A percentile compares a stretch with the other conserved stretches of the same genome.
phyloP scores from a whole-genome alignment of 2,888 invertebrate genomes.

The Caenorhabditis macrosperma region DNA sequence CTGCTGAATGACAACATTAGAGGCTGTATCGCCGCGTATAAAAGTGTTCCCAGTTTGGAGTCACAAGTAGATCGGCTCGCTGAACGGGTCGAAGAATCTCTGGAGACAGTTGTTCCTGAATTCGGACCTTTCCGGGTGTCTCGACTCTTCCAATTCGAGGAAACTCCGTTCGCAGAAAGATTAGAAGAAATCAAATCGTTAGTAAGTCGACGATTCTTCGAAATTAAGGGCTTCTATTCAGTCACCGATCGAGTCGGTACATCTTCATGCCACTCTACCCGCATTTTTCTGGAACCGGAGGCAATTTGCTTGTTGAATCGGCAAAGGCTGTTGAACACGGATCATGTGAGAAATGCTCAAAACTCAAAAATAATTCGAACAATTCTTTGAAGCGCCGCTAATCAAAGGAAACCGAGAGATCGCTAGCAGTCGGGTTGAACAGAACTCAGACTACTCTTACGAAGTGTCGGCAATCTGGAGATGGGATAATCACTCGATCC shows the following conservation, averaged over 20 bases:
- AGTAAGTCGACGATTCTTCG: not conserved
- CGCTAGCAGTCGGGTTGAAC: constrained; percentile 50
- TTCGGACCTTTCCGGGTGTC: constrained; percentile 54
- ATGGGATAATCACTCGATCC: constrained; percentile 66
- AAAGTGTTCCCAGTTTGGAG: constrained; percentile 56
- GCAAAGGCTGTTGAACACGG: constrained; percentile 40
- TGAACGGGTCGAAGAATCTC: constrained; percentile 42
- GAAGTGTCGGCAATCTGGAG: constrained; percentile 61
- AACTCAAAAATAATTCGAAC: not conserved
- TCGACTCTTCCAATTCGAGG: constrained; percentile 52
- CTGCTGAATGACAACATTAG: constrained; percentile 53
- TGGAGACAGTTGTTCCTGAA: constrained; percentile 61
- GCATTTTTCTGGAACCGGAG: constrained; percentile 55
- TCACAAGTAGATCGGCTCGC: constrained; percentile 52
- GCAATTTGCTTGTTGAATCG: constrained; percentile 43
- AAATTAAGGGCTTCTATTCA: constrained; percentile 6
- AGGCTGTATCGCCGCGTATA: constrained; percentile 62
- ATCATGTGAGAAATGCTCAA: constrained; percentile 16
- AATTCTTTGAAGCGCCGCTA: constrained; percentile 33
- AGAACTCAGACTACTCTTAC: constrained; percentile 62
- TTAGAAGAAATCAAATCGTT: constrained; percentile 42
- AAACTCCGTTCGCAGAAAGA: constrained; percentile 28
- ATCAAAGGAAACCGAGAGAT: constrained; percentile 38
- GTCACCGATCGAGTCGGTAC: constrained; percentile 37
- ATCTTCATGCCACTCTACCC: constrained; percentile 66